Evolutionary conservation across 2,888 invertebrate species (phyloP), one percentile per base, ranked within the genome.

Genomic region (Lydus trimaculatus): DNA sequence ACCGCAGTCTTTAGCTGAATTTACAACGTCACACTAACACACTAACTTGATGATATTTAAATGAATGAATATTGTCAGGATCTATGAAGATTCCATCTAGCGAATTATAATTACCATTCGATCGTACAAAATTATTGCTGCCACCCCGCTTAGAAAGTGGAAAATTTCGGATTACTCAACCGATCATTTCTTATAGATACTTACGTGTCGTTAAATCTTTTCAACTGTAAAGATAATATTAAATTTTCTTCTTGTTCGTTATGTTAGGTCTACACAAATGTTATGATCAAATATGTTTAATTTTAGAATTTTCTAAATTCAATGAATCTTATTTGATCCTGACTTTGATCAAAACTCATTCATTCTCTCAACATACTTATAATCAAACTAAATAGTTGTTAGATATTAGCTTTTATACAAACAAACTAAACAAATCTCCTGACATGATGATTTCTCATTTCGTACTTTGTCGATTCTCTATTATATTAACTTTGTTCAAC

Each of bases 11-110:
- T 65, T 63, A 68, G 73, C 70, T 72, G 70, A 75, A 75, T 76
- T 76, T 76, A 74, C 70, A 76, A 69, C 72, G 72, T 72, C 73
- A 73, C 70, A 71, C 73, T 72, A 74, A 70, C 73, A 73, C 70
- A 71, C 73, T 72, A 74, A 70, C 73, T 66, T 69, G 72, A 70
- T 66, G 65, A 72, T 71, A 70, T 73, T 76, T 73, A 74, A 73
- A 74, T 73, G 72, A 48, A 70, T 67, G 67, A 70, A 70, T 70
- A 67, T 67, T 60, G 64, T 52, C 39, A 70, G n/a, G 58, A 31
- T 25, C 56, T 48, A 11, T 15, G 25, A 25, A 56, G 25, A 43
- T n/a, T 23, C 56, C 25, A 56, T 56, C 56, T 56, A 56, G 0
- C 23, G 13, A 56, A 56, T 23, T 56, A 23, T 25, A 56, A 56